A percentile compares a stretch with the other conserved stretches of the same genome.
These are phyloP conservation scores for Lacanobia oleracea DNA, from an alignment of 2,888 invertebrate genomes.

Conservation along the genomic window DNA sequence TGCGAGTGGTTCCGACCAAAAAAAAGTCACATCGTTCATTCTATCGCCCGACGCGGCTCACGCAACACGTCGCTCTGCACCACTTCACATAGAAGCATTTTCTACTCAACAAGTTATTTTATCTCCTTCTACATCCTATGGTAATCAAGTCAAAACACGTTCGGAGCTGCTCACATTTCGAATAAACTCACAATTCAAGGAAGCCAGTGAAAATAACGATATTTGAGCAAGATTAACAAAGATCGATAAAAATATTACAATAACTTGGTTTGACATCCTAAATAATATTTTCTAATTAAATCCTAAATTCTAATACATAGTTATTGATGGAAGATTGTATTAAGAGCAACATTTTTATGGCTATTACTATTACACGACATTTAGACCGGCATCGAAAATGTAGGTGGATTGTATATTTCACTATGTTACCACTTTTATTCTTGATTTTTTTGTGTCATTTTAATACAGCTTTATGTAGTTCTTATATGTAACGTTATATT, in stretches of 20 bases:
- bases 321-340: slow-evolving; percentile 6
- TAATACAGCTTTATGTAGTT: neutral
- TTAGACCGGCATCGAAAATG: slow-evolving; percentile 1
- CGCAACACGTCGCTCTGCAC: too few species aligned
- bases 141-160: too few species aligned
- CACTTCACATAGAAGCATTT: too few species aligned
- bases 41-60: too few species aligned
- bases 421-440: neutral
- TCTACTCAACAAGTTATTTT: too few species aligned
- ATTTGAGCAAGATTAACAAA: slow-evolving; percentile 19
- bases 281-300: neutral
- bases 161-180: too few species aligned
- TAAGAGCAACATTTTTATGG: neutral
- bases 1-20: too few species aligned
- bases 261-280: neutral
- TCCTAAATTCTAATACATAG: neutral
- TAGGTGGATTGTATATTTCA: neutral
- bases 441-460: neutral
- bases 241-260: slow-evolving; percentile 9
- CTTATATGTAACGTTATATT: neutral
- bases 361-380: neutral
- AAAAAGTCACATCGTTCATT: too few species aligned
- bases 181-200: neutral
- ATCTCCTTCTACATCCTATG: too few species aligned
- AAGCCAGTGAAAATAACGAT: neutral